These are phyloP conservation scores for Erinaceus europaeus DNA, from an alignment of 2,113 vertebrate species.

Conservation along the genomic window DNA sequence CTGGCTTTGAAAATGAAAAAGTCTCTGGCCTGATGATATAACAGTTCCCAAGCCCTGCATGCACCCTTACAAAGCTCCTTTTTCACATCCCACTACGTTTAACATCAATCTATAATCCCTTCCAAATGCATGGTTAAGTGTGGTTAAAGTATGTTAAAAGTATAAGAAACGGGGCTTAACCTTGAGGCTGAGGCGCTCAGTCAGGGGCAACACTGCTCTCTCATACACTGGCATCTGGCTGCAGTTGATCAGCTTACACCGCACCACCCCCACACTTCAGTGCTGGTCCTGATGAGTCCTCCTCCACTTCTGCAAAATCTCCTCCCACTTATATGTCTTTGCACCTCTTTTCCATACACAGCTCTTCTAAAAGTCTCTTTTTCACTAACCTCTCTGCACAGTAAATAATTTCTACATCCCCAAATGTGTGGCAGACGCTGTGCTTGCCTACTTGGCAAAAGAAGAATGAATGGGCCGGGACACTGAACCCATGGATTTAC, in stretches of 20 bases:
- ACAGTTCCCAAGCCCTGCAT: neutral
- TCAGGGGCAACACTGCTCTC: slow-evolving; percentile 22
- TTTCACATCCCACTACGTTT: slow-evolving; percentile 56
- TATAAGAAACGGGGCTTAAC: slow-evolving; percentile 47
- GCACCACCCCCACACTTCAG: neutral
- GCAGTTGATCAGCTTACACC: neutral
- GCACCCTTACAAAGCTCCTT: slow-evolving; percentile 48
- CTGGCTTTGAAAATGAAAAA: neutral
- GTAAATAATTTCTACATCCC: neutral
- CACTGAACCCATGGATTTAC: neutral
- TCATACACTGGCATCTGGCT: slow-evolving; percentile 8
- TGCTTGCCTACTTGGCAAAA: neutral
- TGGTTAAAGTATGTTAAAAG: slow-evolving; percentile 46
- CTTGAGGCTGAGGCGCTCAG: slow-evolving; percentile 41
- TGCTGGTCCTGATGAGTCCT: neutral
- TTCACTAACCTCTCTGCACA: neutral
- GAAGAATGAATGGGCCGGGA: neutral
- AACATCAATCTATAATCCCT: slow-evolving; percentile 68
- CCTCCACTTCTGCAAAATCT: neutral
- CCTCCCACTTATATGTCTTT: neutral
- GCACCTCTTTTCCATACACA: neutral
- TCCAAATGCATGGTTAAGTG: slow-evolving; percentile 61
- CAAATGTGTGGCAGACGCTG: neutral
- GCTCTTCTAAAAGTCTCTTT: neutral
- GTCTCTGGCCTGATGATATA: neutral